phyloP scores from a whole-genome alignment of 2,113 vertebrate species.

The Rhinoptilus africanus region DNA sequence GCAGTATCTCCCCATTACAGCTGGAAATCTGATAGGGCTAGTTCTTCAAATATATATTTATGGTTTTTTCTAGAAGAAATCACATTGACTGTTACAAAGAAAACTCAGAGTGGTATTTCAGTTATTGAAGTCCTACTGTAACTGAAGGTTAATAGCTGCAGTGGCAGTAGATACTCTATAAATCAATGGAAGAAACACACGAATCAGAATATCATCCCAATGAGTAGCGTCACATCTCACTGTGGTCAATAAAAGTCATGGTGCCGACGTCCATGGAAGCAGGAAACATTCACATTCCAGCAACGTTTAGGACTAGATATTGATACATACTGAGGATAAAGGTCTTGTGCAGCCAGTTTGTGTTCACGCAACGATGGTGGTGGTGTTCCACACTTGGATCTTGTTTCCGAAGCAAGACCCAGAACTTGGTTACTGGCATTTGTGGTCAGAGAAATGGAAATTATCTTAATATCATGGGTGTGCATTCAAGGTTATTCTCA shows the following conservation, averaged over 20 bases:
- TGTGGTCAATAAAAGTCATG: background rate
- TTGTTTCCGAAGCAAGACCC: background rate
- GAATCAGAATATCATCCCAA: background rate
- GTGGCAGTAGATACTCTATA: constrained; percentile 30
- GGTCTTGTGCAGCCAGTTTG: background rate
- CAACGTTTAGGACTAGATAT: background rate
- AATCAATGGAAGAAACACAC: constrained; percentile 36
- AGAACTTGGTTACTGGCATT: background rate
- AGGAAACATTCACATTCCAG: background rate
- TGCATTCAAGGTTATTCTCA: background rate
- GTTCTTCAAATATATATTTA: background rate
- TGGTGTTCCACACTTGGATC: background rate
- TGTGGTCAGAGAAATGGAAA: background rate
- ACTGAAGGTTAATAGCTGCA: constrained; percentile 41
- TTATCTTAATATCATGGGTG: background rate
- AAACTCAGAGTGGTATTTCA: constrained; percentile 17
- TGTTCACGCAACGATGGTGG: background rate
- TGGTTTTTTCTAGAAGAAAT: background rate
- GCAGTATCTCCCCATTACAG: background rate
- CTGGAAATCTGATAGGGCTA: background rate
- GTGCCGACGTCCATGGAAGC: background rate
- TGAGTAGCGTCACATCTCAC: background rate
- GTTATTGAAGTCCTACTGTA: constrained; percentile 33
- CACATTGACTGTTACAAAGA: background rate
- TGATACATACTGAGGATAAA: background rate